Evolutionary conservation across 2,797 vertebrate genomes (phyloP), one percentile per base, ranked within the genome.

Genomic region (Coranthus polyacanthus): DNA sequence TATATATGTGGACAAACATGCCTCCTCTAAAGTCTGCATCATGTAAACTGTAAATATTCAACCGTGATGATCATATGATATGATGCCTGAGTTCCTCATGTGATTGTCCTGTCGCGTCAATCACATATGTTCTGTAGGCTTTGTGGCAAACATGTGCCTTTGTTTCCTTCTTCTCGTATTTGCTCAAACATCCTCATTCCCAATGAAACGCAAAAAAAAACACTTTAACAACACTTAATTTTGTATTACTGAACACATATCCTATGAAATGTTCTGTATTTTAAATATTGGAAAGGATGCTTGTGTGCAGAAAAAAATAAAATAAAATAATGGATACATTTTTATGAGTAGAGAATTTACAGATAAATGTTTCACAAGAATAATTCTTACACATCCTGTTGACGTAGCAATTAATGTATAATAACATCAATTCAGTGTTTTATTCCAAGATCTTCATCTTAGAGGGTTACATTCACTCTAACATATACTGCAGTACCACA

Each of bases 21-120:
- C n/a, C n/a, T n/a, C n/a, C n/a, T n/a, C n/a, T n/a, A n/a, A n/a
- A n/a, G n/a, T 9, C 2, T 26, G 50, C 12, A 6, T 38, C 4
- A 9, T 54, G 7, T 4, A 2, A 15, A 36, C 51, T 34, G 45
- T 52, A 32, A 43, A 22, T 9, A 37, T 70, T 78, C 77, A 80
- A 53, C 26, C 59, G 77, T 78, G 41, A 2, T 12, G 13, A 42
- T 83, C 79, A 83, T 58, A 57, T 62, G 74, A 83, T 43, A 15
- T n/a, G n/a, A n/a, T n/a, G n/a, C n/a, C n/a, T n/a, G n/a, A 24
- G 59, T 83, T 81, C 62, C 78, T 83, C 86, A 80, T 86, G 72
- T 87, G 83, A 87, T 72, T 11, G 56, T 72, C 63, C 57, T 53
- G 39, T 44, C 21, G 9, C 8, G 49, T 38, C n/a, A 42, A 37